Evolutionary conservation across 2,797 vertebrate species (phyloP).

Genomic region (Sebastes glaucus): DNA sequence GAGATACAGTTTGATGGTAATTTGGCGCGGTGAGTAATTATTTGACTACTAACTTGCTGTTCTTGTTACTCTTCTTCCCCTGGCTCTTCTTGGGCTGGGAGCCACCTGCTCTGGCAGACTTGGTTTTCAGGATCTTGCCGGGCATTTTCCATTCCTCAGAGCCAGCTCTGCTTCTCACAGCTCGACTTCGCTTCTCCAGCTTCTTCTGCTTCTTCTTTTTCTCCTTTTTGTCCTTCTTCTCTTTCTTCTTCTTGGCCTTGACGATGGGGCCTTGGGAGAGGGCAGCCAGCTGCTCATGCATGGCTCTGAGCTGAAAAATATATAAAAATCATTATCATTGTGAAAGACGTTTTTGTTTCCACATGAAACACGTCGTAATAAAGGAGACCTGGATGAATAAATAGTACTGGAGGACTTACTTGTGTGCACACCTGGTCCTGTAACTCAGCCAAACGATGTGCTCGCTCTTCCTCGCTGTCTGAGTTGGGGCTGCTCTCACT

Average conservation of each 20-base stretch:
- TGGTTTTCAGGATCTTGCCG: slow-evolving; percentile 78
- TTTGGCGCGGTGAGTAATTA: fast-evolving
- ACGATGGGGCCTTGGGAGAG: slow-evolving; percentile 92
- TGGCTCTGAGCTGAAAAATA: slow-evolving; percentile 85
- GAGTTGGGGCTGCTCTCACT: slow-evolving; percentile 91
- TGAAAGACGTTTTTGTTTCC: background rate
- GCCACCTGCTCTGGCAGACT: slow-evolving; percentile 71
- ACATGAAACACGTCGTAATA: fast-evolving
- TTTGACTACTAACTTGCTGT: slow-evolving; percentile 75
- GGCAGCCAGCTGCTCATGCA: slow-evolving; percentile 94
- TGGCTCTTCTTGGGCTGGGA: slow-evolving; percentile 75
- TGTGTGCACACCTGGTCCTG: slow-evolving; percentile 86
- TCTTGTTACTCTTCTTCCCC: slow-evolving; percentile 82
- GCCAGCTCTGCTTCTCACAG: slow-evolving; percentile 72
- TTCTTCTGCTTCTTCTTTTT: slow-evolving; percentile 83
- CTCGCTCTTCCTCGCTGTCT: slow-evolving; percentile 91
- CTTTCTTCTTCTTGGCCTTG: slow-evolving; percentile 91
- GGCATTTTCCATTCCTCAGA: slow-evolving; percentile 83
- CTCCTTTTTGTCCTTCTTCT: slow-evolving; percentile 89
- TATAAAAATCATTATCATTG: background rate
- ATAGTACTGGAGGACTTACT: slow-evolving; percentile 45
- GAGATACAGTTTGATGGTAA: background rate
- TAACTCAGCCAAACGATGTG: slow-evolving; percentile 88
- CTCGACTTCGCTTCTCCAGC: slow-evolving; percentile 84
- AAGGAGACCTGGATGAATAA: background rate